phyloP scores from a whole-genome alignment of 2,113 vertebrate species.

The Pavo muticus region DNA sequence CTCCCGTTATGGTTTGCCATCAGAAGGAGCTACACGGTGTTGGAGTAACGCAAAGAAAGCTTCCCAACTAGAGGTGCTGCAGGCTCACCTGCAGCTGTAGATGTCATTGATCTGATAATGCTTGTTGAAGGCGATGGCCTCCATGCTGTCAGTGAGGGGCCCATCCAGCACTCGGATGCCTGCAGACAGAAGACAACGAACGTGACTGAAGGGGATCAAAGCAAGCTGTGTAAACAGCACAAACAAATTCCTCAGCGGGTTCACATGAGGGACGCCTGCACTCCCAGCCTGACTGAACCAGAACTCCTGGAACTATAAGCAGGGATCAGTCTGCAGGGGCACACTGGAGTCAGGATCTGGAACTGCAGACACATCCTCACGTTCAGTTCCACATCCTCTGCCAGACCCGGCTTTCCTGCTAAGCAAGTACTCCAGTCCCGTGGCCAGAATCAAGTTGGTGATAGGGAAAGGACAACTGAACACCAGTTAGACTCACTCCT shows the following conservation, averaged over 20 bases:
- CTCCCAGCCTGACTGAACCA: neutral
- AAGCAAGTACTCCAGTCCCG: neutral
- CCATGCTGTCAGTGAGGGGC: slow-evolving; percentile 97
- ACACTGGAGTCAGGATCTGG: fast-evolving
- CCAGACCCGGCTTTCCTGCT: fast-evolving
- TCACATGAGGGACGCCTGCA: fast-evolving
- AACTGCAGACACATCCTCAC: fast-evolving
- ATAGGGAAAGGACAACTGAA: fast-evolving
- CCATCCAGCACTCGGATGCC: slow-evolving; percentile 96
- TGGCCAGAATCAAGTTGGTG: neutral
- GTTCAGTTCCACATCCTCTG: neutral
- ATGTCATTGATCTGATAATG: slow-evolving; percentile 99
- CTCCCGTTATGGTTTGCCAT: neutral
- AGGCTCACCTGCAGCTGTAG: slow-evolving; percentile 96
- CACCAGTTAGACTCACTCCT: neutral
- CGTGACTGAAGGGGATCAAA: fast-evolving
- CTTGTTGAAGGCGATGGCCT: slow-evolving; percentile 97
- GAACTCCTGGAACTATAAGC: neutral
- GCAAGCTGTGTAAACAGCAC: fast-evolving
- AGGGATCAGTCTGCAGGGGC: neutral
- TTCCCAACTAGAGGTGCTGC: fast-evolving
- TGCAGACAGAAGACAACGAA: slow-evolving; percentile 40
- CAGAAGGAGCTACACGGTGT: fast-evolving
- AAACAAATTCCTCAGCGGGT: neutral
- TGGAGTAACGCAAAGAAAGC: neutral